phyloP scores from a whole-genome alignment of 23 tunicate genomes.

The Halocynthia roretzi region DNA sequence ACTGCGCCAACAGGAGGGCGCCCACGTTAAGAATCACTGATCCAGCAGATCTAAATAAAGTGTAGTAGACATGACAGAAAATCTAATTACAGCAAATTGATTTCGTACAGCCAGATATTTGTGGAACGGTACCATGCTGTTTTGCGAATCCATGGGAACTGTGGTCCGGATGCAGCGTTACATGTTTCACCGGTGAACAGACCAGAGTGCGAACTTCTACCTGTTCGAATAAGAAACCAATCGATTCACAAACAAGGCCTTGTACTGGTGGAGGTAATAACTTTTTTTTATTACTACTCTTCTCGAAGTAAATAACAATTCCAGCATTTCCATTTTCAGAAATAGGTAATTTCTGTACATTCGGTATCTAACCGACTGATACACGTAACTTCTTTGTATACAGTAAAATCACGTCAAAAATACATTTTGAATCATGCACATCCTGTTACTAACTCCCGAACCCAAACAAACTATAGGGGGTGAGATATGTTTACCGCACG shows the following conservation, averaged over 20 bases:
- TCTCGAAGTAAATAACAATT: neutral
- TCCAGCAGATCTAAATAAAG: too few species aligned
- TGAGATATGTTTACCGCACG: too few species aligned
- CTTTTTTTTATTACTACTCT: neutral
- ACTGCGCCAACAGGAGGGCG: too few species aligned
- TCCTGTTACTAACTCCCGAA: too few species aligned
- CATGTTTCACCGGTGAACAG: conserved; percentile 51
- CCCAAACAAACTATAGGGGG: too few species aligned
- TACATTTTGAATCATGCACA: neutral
- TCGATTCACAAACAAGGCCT: conserved; percentile 33
- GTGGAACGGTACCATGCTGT: conserved; percentile 51
- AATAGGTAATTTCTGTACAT: too few species aligned
- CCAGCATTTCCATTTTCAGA: neutral
- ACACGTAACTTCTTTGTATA: too few species aligned
- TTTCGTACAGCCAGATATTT: conserved; percentile 16
- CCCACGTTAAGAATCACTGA: too few species aligned
- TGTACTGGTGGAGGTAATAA: conserved; percentile 84
- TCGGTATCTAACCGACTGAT: too few species aligned
- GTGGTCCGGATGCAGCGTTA: conserved; percentile 59
- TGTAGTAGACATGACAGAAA: too few species aligned
- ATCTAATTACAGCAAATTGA: neutral
- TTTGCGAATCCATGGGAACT: conserved; percentile 31
- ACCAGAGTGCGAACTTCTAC: conserved; percentile 28
- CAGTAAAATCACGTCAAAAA: too few species aligned
- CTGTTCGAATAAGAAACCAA: conserved; percentile 43